A percentile compares a stretch with the other conserved stretches of the same genome.
These are phyloP conservation scores for Anhinga rufa DNA, from an alignment of 2,113 vertebrate genomes.

Conservation along the genomic window DNA sequence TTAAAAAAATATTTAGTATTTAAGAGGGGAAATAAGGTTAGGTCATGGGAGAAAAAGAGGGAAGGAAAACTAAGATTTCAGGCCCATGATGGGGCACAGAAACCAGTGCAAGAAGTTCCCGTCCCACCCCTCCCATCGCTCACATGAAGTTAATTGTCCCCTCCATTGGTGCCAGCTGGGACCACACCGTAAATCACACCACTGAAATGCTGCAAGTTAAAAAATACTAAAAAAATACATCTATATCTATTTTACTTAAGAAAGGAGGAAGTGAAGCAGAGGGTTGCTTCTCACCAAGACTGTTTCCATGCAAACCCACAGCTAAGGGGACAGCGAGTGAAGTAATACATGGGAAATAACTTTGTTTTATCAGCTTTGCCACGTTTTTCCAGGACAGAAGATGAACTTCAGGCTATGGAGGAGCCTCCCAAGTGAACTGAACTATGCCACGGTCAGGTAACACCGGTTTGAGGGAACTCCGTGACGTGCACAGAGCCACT, in stretches of 20 bases:
- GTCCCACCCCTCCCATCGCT: neutral
- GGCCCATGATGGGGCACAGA: neutral
- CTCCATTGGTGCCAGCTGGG: neutral
- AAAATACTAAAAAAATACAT: neutral
- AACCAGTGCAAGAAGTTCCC: neutral
- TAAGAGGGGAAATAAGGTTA: neutral
- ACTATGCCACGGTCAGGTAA: fast-evolving
- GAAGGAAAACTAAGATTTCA: neutral
- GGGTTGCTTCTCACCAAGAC: neutral
- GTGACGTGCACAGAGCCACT: neutral
- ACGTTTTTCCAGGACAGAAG: neutral
- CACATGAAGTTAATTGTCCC: neutral
- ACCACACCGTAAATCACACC: neutral
- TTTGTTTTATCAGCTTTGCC: neutral
- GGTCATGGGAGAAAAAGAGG: neutral
- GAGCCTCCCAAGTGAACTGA: neutral
- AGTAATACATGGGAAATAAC: neutral
- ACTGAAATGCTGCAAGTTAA: neutral
- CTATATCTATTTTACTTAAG: neutral
- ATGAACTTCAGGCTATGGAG: neutral
- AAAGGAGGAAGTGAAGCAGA: neutral
- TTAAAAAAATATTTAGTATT: neutral
- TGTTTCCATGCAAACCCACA: neutral
- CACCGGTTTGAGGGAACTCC: neutral
- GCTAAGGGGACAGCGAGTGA: neutral